phyloP scores from a whole-genome alignment of 2,888 invertebrate species.

The Brenthis hecate region DNA sequence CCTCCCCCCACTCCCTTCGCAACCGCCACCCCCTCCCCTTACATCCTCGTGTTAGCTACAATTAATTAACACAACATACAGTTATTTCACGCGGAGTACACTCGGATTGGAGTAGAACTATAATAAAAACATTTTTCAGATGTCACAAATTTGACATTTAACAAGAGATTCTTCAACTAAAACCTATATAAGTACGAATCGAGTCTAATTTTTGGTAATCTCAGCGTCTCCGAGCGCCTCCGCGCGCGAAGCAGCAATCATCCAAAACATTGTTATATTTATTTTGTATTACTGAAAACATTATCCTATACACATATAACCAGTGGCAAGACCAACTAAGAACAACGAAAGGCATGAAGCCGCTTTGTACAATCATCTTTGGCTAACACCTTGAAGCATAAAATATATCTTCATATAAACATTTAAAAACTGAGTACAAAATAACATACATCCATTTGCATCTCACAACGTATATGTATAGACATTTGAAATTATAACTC shows the following conservation, averaged over 20 bases:
- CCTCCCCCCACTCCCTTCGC: not conserved
- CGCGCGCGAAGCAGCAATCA: slow-evolving; percentile 29
- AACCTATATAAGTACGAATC: not conserved
- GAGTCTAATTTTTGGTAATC: not conserved
- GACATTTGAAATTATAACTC: slow-evolving; percentile 33
- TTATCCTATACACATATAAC: slow-evolving; percentile 34
- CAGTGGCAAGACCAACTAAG: slow-evolving; percentile 55
- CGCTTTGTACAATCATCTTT: slow-evolving; percentile 69
- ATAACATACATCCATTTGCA: slow-evolving; percentile 31
- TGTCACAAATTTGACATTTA: too few relatives aligned
- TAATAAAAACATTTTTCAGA: slow-evolving; percentile 7
- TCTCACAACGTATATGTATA: slow-evolving; percentile 25
- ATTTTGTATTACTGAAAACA: slow-evolving; percentile 20
- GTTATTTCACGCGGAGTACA: slow-evolving; percentile 40
- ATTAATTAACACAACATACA: slow-evolving; percentile 58
- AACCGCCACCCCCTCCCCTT: slow-evolving; percentile 40
- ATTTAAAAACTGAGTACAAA: slow-evolving; percentile 41
- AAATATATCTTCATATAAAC: slow-evolving; percentile 38
- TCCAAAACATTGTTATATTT: slow-evolving; percentile 25
- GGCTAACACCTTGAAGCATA: slow-evolving; percentile 76
- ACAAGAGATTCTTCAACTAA: not conserved
- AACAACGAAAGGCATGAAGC: slow-evolving; percentile 63
- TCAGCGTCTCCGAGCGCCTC: slow-evolving; percentile 15
- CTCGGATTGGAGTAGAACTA: slow-evolving; percentile 27
- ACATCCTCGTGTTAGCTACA: slow-evolving; percentile 63